These are phyloP conservation scores for Bucorvus abyssinicus DNA, from an alignment of 2,797 vertebrate species.

Conservation along the genomic window DNA sequence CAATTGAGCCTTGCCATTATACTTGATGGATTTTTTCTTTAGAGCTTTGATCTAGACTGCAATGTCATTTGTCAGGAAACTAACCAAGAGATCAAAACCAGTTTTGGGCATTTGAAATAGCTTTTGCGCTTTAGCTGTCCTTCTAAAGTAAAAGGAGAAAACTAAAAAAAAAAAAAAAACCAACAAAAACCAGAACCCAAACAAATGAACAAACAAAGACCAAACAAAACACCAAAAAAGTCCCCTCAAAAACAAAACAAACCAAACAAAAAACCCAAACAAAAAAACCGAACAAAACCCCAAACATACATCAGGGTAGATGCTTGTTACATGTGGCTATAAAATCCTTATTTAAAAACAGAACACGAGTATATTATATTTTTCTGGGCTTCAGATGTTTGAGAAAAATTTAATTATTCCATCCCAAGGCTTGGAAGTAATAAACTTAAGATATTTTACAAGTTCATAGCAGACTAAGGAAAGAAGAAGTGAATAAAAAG, in stretches of 20 bases:
- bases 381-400: background rate
- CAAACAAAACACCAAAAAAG: too few relatives aligned
- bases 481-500: background rate
- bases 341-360: background rate
- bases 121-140: background rate
- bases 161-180: background rate
- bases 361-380: background rate
- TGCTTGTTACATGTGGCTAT: background rate
- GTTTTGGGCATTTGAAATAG: background rate
- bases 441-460: background rate
- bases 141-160: background rate
- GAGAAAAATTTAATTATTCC: background rate
- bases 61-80: background rate
- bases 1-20: background rate
- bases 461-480: background rate
- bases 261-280: background rate
- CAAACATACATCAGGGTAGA: background rate
- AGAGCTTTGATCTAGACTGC: background rate
- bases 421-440: background rate
- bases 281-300: background rate
- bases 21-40: background rate
- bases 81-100: background rate
- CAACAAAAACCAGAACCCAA: background rate
- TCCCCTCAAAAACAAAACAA: background rate
- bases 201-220: background rate